Percentiles rank a stretch among this genome's conserved stretches.
Evolutionary conservation across 2,797 vertebrate genomes (phyloP).

Genomic region (Ctenopoma kingsleyae): DNA sequence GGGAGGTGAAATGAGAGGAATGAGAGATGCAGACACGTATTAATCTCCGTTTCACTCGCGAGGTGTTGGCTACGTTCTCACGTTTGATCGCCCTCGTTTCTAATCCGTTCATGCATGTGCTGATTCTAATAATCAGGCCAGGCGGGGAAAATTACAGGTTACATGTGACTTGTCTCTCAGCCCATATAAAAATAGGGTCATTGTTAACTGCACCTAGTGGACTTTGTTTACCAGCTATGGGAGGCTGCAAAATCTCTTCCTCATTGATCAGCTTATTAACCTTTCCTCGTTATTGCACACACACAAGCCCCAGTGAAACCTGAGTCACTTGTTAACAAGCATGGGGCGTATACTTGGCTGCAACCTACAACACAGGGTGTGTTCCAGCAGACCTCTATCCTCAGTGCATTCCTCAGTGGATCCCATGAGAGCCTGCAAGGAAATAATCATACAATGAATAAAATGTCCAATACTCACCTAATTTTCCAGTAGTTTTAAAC

Average conservation of each 20-base stretch:
- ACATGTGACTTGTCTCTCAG: constrained; percentile 12
- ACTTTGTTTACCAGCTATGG: constrained; percentile 40
- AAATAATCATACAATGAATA: constrained; percentile 8
- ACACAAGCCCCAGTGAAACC: constrained; percentile 42
- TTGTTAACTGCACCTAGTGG: constrained; percentile 22
- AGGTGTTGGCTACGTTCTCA: constrained; percentile 45
- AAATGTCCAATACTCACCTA: constrained; percentile 7
- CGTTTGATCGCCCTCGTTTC: constrained; percentile 10
- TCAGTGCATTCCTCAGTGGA: constrained; percentile 27
- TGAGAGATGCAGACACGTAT: constrained; percentile 55
- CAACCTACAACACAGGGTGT: constrained; percentile 13
- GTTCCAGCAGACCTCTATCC: constrained; percentile 37
- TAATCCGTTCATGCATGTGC: constrained; percentile 32
- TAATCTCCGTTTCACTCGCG: constrained; percentile 62
- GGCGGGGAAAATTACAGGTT: constrained; percentile 35
- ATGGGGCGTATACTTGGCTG: constrained; percentile 30
- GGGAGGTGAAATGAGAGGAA: neutral
- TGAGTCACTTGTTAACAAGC: constrained; percentile 70
- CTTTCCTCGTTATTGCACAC: constrained; percentile 66
- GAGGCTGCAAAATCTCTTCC: constrained; percentile 32
- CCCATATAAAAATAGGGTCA: constrained; percentile 26
- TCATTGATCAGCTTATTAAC: constrained; percentile 79
- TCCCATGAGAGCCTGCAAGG: constrained; percentile 10
- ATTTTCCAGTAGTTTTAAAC: neutral
- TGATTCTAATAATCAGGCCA: constrained; percentile 13